A percentile compares a stretch with the other conserved stretches of the same genome.
Evolutionary conservation across 2,888 invertebrate species (phyloP).

Genomic region (Amblyjoppa proteus): DNA sequence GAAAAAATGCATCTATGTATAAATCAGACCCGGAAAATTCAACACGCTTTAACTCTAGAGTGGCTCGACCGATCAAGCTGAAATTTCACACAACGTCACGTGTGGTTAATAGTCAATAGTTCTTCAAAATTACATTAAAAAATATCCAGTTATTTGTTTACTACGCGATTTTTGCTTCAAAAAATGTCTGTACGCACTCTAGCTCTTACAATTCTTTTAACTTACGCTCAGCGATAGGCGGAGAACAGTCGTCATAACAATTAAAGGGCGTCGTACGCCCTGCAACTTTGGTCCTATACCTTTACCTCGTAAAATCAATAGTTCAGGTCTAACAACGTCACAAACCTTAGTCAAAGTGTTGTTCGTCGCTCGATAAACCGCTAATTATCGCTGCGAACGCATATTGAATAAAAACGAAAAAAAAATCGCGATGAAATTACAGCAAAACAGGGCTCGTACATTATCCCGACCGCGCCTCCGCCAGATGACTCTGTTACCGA

Average conservation of each 20-base stretch:
- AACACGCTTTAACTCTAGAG: no score
- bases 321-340: neutral
- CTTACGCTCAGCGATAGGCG: neutral
- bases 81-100: no score
- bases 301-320: conserved; percentile 1
- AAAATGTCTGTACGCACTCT: neutral
- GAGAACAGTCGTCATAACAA: neutral
- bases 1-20: no score
- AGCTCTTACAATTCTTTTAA: neutral
- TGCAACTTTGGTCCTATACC: neutral
- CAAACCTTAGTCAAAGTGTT: neutral
- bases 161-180: no score
- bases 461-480: neutral
- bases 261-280: neutral
- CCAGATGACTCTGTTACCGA: conserved; percentile 2
- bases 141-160: no score
- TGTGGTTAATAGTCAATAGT: no score
- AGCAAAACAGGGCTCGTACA: neutral
- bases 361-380: neutral
- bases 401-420: neutral
- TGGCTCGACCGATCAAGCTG: no score
- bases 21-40: no score
- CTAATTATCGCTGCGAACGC: neutral
- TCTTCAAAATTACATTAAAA: neutral
- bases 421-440: neutral